These are phyloP conservation scores for Lasius fuliginosus DNA, from an alignment of 2,888 invertebrate species.

Conservation along the genomic window DNA sequence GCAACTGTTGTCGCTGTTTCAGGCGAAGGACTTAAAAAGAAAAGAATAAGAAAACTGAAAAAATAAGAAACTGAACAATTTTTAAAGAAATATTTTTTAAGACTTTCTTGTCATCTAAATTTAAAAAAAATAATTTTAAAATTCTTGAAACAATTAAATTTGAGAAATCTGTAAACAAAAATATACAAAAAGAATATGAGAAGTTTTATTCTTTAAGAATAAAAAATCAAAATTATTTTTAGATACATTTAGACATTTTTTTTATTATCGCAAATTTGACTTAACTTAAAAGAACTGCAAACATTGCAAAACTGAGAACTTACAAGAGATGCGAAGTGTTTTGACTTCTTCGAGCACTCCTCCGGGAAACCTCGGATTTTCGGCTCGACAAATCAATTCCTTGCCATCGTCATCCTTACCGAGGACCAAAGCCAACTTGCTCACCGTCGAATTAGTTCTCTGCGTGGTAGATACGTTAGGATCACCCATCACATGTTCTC, in stretches of 20 bases:
- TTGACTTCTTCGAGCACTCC: conserved; percentile 93
- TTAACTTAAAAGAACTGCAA: neutral
- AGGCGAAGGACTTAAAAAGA: neutral
- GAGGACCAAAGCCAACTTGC: conserved; percentile 91
- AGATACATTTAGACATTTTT: neutral
- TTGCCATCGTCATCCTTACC: conserved; percentile 93
- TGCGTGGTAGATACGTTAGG: conserved; percentile 89
- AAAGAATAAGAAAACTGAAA: neutral
- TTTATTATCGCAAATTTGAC: neutral
- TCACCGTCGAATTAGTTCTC: conserved; percentile 89
- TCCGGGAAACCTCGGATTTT: conserved; percentile 95
- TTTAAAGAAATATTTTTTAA: neutral
- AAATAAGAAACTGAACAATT: neutral
- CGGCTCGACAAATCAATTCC: conserved; percentile 93
- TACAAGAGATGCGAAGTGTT: conserved; percentile 94
- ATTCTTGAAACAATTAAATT: neutral
- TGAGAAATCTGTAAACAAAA: neutral
- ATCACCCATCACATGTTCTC: conserved; percentile 90
- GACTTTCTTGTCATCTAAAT: neutral
- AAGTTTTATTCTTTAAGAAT: neutral
- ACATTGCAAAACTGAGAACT: conserved; percentile 86
- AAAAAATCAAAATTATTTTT: neutral
- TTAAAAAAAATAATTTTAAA: neutral
- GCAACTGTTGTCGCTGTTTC: neutral
- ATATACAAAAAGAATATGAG: neutral